Base-by-base conservation (phyloP, 2,113 vertebrate genomes). In the Boleophthalmus pectinirostris region DNA sequence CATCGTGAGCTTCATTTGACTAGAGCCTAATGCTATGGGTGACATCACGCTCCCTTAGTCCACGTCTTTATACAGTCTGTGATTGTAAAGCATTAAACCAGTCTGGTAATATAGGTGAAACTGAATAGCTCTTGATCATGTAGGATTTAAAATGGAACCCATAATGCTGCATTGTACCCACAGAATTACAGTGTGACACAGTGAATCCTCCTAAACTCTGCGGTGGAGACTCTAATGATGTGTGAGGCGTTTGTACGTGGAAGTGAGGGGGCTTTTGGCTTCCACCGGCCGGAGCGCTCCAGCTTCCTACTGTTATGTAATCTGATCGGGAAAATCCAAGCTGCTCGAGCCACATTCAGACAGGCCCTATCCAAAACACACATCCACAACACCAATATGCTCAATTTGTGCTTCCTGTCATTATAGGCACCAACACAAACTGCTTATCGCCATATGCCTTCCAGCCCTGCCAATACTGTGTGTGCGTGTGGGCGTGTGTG, bases 281-380 rank as follows among this genome's bases (percentile, higher is more conserved):
- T 92, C 74, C 65, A 78, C 84, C 80, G 86, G 88, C 86, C 81
- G 33, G 78, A 86, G 78, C 81, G 83, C 85, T 78, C 72, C 88
- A 93, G 91, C 77, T 81, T 93, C 88, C 90, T 89, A 86, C 87
- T 91, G 86, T 93, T 90, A 68, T 90, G 87, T 92, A 94, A 92
- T 93, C 87, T 93, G 92, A 94, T 90, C 87, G 90, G 91, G 90
- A 91, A 90, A 86, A 92, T 92, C 88, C 90, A 92, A 80, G 79
- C 86, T 93, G 85, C 83, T 75, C 56, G 60, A 80, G 53, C 68
- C 70, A 84, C 76, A 78, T 47, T 69, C 68, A 75, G 56, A 71
- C 69, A 61, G 35, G 71, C 79, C 77, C 72, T 64, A 76, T 87
- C 78, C 88, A 90, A 86, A 67, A 85, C 81, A 86, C 81, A 82